Evolutionary conservation across 1,140 invertebrate species (phyloP).

Genomic region (Drosophila bocqueti): DNA sequence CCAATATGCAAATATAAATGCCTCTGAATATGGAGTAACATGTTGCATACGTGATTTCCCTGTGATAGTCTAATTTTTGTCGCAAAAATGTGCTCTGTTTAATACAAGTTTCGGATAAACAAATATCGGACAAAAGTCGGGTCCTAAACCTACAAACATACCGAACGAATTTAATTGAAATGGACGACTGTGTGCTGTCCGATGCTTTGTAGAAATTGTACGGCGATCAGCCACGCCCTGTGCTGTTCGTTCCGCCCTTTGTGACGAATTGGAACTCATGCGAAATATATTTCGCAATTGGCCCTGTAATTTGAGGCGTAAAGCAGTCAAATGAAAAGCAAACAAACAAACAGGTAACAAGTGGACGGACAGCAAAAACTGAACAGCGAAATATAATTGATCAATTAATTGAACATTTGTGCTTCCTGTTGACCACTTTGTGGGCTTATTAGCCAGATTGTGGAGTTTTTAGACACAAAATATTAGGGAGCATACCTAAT

Average conservation of each 20-base stretch:
- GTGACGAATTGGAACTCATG: constrained; percentile 34
- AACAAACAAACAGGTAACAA: constrained; percentile 25
- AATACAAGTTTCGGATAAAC: constrained; percentile 15
- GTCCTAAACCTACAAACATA: constrained; percentile 10
- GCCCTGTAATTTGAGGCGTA: constrained; percentile 48
- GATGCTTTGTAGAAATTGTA: constrained; percentile 10
- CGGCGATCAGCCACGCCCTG: constrained; percentile 31
- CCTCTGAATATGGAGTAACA: constrained; percentile 18
- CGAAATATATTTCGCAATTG: constrained; percentile 57
- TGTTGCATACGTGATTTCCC: constrained; percentile 36
- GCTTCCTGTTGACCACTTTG: constrained; percentile 34
- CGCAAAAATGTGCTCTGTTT: not conserved
- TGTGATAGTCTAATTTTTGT: not conserved
- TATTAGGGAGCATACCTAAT: not conserved
- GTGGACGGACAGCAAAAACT: constrained; percentile 22
- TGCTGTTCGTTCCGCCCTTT: constrained; percentile 40
- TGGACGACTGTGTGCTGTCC: constrained; percentile 21
- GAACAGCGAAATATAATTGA: constrained; percentile 32
- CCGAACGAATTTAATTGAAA: constrained; percentile 44
- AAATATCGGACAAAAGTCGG: not conserved
- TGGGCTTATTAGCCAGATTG: constrained; percentile 12
- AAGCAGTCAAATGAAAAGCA: constrained; percentile 11
- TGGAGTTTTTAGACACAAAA: not conserved
- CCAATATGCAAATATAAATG: constrained; percentile 7
- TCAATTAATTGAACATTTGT: constrained; percentile 53